Evolutionary conservation across 2,888 invertebrate species (phyloP), one percentile per base, ranked within the genome.

Genomic region (Agrenia bidenticulata): DNA sequence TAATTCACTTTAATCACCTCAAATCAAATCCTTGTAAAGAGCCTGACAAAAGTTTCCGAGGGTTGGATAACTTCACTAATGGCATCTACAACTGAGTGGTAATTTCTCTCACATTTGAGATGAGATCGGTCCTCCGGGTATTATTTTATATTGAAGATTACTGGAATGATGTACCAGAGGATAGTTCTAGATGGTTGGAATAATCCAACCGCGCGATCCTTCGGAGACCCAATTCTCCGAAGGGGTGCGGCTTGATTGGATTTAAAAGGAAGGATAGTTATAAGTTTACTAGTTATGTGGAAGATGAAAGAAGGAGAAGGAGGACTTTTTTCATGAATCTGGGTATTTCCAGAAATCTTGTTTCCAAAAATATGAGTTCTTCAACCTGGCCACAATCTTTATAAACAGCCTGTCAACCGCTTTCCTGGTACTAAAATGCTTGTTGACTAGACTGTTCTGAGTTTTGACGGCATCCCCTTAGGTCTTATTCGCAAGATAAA

Each of bases 1-100:
- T 77, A 77, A 23, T 77, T 74, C 63, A 79, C 80, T 76, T 83
- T 82, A 58, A 82, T 80, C 17, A 79, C 78, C 1, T 83, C 83
- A 83, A 78, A 64, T 84, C 83, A 65, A 80, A 79, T 19, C 79
- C 79, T 1, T 75, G 73, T 53, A 63, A 60, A 24, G 55, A n/a
- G 62, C 55, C 77, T 73, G 0, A 73, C 69, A 27, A 78, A 63
- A 58, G 58, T 49, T 63, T 75, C 69, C 24, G 73, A 67, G 21
- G 73, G 72, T 9, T 78, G 58, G 2, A 78, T 65, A 4, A 77
- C 77, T 63, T 76, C 76, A 64, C 77, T 76, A 11, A 77, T 67
- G n/a, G 81, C 81, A 45, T 77, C 79, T 1, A 80, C 80, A 59
- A 74, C 74, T 15, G 77, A 77, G 37, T 77, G 76, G 71, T 81